These are phyloP conservation scores for Phaethon lepturus DNA, from an alignment of 2,113 vertebrate genomes.

Conservation along the genomic window DNA sequence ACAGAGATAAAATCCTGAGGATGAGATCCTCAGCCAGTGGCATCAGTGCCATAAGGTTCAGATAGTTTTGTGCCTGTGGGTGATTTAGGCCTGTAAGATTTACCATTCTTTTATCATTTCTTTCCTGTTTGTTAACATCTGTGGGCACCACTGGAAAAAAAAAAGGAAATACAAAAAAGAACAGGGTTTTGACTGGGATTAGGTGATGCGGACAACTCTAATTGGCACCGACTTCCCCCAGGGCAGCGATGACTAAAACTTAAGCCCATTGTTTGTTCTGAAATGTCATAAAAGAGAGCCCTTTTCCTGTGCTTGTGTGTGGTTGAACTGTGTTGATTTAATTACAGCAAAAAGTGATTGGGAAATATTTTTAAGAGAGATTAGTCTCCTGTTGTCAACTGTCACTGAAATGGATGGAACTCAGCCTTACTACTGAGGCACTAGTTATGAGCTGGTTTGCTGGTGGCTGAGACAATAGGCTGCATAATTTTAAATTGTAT, in stretches of 20 bases:
- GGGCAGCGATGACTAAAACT: neutral
- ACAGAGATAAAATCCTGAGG: neutral
- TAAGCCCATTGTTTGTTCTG: neutral
- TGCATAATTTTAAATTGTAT: conserved; percentile 74
- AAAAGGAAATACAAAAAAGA: neutral
- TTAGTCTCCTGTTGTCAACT: conserved; percentile 65
- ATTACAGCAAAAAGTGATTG: conserved; percentile 49
- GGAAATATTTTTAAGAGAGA: conserved; percentile 66
- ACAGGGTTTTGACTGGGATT: neutral
- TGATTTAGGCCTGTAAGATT: neutral
- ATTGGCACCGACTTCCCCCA: neutral
- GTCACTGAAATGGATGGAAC: conserved; percentile 71
- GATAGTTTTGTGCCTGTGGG: neutral
- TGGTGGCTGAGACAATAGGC: conserved; percentile 64
- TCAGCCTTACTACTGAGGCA: conserved; percentile 28
- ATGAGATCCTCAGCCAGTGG: neutral
- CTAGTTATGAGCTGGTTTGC: conserved; percentile 31
- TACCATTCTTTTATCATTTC: neutral
- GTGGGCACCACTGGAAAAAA: neutral
- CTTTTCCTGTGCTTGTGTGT: neutral
- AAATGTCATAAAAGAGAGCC: neutral
- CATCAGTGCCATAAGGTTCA: neutral
- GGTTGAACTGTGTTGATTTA: conserved; percentile 36
- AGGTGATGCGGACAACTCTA: neutral
- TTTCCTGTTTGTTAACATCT: neutral